Evolutionary conservation across 1,140 invertebrate species (phyloP), one percentile per base, ranked within the genome.

Genomic region (Zaprionus capensis): DNA sequence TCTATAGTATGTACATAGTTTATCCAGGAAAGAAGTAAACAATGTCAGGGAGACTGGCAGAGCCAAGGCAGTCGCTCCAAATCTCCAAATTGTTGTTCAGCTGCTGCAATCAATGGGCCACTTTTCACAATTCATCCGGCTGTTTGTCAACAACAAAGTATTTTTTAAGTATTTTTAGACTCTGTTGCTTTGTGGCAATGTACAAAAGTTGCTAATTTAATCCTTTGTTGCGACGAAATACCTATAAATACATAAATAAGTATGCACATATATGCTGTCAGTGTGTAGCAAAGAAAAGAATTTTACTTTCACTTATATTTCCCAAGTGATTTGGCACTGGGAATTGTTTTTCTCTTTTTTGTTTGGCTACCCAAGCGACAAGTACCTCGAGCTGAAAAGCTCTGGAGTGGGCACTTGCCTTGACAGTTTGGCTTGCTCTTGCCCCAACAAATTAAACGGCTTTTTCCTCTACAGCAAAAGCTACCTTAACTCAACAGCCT

Each of bases 371-470:
- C 36, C 55, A 67, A 44, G 66, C 28, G 51, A 58, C 66, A 63
- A 70, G 58, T 57, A 41, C 22, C 38, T 49, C 7, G 38, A 41
- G 28, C 20, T 46, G 53, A 67, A 34, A 7, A 14, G 36, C 31
- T 28, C 5, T 56, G 64, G 56, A 73, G 64, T 68, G 71, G 56
- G 17, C 22, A 31, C 44, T 67, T 62, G 57, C 22, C 38, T 63
- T 51, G 31, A 36, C 38, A 62, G 51, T 62, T 62, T 15, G 41
- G 44, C 51, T 67, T 67, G 24, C 44, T 51, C 41, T 66, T 38
- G 55, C 14, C 51, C 58, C 57, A 71, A 28, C 44, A 59, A 62
- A 62, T 63, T 62, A 44, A 73, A 69, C 20, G 49, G 36, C 51
- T 61, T 51, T 38, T 31, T 31, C 20, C 15, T 38, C 15, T 20